Conservation (phyloP, 1,140 invertebrate genomes). For the Meloidogyne chitwoodi region DNA sequence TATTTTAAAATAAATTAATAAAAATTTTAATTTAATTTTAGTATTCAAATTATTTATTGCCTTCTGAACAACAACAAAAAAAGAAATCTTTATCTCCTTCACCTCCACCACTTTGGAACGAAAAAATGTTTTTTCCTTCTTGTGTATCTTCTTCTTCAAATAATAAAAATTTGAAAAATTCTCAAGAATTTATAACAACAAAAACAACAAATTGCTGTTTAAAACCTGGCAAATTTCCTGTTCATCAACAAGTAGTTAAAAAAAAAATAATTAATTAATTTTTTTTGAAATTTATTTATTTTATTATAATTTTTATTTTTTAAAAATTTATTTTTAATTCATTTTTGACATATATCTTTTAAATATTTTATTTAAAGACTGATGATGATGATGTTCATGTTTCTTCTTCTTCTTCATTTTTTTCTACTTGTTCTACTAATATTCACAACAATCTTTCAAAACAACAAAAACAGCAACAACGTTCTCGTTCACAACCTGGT, state of each 20-base stretch:
- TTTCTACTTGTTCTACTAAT: background rate
- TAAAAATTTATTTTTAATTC: too few species aligned
- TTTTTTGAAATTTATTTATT: too few species aligned
- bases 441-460: too few species aligned
- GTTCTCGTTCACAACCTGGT: conserved; percentile 17
- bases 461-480: conserved; percentile 7
- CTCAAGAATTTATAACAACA: background rate
- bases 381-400: background rate
- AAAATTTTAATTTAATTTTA: background rate
- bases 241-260: background rate
- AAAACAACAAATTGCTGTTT: background rate
- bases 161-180: background rate
- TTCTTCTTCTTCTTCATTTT: background rate
- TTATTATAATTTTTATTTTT: too few species aligned
- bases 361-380: background rate
- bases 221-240: conserved; percentile 20
- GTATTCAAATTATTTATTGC: conserved; percentile 14
- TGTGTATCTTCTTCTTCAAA: background rate
- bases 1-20: too few species aligned
- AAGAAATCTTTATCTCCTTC: background rate
- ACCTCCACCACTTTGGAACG: background rate
- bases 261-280: too few species aligned
- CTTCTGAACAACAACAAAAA: background rate
- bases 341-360: too few species aligned
- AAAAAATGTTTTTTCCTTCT: background rate